A percentile compares a stretch with the other conserved stretches of the same genome.
Evolutionary conservation across 1,140 invertebrate genomes (phyloP).

Genomic region (Nylanderia fulva): DNA sequence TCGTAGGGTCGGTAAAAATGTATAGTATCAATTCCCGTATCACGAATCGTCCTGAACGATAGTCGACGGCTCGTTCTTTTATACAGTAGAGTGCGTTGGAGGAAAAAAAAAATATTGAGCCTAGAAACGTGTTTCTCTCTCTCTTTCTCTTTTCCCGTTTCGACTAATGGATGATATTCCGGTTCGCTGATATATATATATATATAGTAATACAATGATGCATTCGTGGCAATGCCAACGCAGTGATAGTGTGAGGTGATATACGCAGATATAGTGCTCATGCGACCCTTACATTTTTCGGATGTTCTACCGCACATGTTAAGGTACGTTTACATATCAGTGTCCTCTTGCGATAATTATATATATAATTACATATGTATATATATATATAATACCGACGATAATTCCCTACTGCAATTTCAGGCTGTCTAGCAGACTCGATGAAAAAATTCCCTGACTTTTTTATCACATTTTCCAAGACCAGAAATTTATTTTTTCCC

Average conservation of each 20-base stretch:
- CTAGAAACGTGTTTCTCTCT: constrained; percentile 22
- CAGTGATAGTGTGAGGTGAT: constrained; percentile 53
- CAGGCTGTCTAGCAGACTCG: too few relatives aligned
- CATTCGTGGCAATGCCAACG: constrained; percentile 22
- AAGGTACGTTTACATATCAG: constrained; percentile 42
- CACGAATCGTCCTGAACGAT: constrained; percentile 16
- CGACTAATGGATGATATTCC: not conserved
- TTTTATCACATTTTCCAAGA: too few relatives aligned
- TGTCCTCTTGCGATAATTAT: constrained; percentile 10
- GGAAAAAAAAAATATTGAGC: not conserved
- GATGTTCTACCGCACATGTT: constrained; percentile 27
- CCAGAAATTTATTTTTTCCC: too few relatives aligned
- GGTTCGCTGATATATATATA: too few relatives aligned
- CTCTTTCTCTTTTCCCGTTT: not conserved
- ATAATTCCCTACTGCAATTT: not conserved
- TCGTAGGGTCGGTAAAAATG: constrained; percentile 13
- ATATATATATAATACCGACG: not conserved
- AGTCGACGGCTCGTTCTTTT: constrained; percentile 1
- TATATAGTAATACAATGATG: constrained; percentile 24
- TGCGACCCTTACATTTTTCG: constrained; percentile 40
- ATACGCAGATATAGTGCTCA: constrained; percentile 33
- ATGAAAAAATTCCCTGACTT: too few relatives aligned
- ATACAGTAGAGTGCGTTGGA: constrained; percentile 3
- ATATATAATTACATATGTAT: not conserved
- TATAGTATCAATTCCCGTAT: constrained; percentile 29